A percentile compares a stretch with the other conserved stretches of the same genome.
Evolutionary conservation across 2,113 vertebrate genomes (phyloP).

Genomic region (Aspidoscelis tigris): DNA sequence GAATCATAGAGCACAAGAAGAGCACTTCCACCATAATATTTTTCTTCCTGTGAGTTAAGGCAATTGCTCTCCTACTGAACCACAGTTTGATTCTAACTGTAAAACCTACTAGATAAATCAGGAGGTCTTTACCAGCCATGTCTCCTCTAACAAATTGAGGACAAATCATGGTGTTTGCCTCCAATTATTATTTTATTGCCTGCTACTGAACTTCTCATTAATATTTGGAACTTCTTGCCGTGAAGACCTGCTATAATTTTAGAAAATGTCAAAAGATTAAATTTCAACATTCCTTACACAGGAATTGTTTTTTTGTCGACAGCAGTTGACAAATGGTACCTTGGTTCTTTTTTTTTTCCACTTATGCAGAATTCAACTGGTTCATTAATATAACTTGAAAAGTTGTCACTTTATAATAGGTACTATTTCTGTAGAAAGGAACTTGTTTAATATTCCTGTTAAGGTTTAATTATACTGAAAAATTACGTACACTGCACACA

Average conservation of each 20-base stretch:
- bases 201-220: constrained; percentile 59
- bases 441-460: constrained; percentile 11
- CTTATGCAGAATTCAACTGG: constrained; percentile 21
- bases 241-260: constrained; percentile 56
- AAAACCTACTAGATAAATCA: background rate
- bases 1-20: too few species aligned
- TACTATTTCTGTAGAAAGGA: constrained; percentile 49
- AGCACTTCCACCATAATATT: too few species aligned
- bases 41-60: too few species aligned
- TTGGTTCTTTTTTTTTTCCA: constrained; percentile 13
- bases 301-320: constrained; percentile 26
- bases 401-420: constrained; percentile 35
- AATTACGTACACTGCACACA: background rate
- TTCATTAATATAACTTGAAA: constrained; percentile 39
- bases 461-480: constrained; percentile 30
- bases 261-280: constrained; percentile 54
- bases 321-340: constrained; percentile 54
- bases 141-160: constrained; percentile 46
- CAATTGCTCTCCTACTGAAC: too few species aligned
- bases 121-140: constrained; percentile 2
- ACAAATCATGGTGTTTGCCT: constrained; percentile 47
- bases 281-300: constrained; percentile 43
- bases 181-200: constrained; percentile 60
- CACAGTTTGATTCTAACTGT: background rate
- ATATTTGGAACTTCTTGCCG: constrained; percentile 48